Evolutionary conservation across 2,113 vertebrate species (phyloP).

Genomic region (Anhinga rufa): DNA sequence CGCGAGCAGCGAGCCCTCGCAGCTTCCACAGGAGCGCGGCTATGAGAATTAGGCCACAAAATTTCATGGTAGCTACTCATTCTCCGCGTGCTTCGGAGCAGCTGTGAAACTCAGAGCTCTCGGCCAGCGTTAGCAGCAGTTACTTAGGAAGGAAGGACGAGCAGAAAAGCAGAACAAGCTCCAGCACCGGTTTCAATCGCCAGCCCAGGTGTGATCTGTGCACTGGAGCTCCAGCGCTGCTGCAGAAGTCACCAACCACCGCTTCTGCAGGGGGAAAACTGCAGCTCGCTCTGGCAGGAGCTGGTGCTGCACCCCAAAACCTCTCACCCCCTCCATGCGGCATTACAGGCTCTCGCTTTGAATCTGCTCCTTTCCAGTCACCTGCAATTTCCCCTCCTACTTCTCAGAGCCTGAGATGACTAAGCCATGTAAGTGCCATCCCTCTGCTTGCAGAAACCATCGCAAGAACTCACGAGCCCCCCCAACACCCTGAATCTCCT

Average conservation of each 20-base stretch:
- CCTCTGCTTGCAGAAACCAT: neutral
- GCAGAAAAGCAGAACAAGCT: neutral
- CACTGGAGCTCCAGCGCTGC: neutral
- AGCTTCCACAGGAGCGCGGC: neutral
- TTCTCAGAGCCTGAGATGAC: neutral
- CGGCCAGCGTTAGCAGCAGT: neutral
- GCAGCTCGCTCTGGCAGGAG: neutral
- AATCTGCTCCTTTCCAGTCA: neutral
- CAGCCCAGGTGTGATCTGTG: neutral
- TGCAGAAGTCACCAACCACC: neutral
- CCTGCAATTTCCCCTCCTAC: neutral
- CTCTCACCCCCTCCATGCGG: neutral
- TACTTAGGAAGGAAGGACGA: neutral
- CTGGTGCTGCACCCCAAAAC: neutral
- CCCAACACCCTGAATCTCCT: neutral
- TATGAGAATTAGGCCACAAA: neutral
- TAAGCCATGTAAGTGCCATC: accelerated
- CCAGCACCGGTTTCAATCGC: accelerated
- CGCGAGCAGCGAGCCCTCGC: too few relatives aligned
- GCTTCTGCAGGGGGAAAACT: neutral
- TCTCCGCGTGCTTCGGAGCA: accelerated
- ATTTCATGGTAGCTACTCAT: accelerated
- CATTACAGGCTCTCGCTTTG: neutral
- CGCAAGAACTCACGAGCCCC: neutral
- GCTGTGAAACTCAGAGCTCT: neutral